Evolutionary conservation across 2,888 invertebrate genomes (phyloP), one percentile per base, ranked within the genome.

Genomic region (Leucophenga montana): DNA sequence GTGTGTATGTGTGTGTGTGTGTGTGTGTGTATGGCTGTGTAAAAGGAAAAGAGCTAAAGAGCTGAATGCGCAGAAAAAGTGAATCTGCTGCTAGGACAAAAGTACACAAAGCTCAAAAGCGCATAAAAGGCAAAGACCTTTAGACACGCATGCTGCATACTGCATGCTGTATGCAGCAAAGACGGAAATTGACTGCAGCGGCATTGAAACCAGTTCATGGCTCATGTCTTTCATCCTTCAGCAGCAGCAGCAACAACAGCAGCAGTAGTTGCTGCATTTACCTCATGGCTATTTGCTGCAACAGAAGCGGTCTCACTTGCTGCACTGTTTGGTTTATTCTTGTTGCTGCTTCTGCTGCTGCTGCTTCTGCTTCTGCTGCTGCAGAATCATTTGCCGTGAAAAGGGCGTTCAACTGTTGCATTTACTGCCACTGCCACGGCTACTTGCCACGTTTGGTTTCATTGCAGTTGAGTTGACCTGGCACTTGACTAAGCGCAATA

Each of bases 371-470:
- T 0, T 62, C 16, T 44, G 39, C 20, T 71, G 74, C 70, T 64
- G 72, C 72, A 81, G 86, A 87, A 87, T 86, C 86, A 87, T 85
- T 87, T 88, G 87, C 86, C 87, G 86, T 88, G 86, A 87, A 88
- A 87, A 87, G 88, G 88, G 86, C 88, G 85, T 87, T 88, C 87
- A 88, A 88, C 87, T 85, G 80, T 74, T 73, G 77, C 77, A 33
- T 78, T 77, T 13, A 75, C 79, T 75, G 80, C 80, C 64, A 8
- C 48, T 50, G 79, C 77, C n/a, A 75, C 81, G 75, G 80, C 80
- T 64, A n/a, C n/a, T n/a, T n/a, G 13, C 48, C 46, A 39, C 27
- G 20, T 46, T 53, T 18, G 20, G 46, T 64, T 64, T 64, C 8
- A 13, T 9, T 61, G 39, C 11, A 4, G 8, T 39, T 18, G 1